phyloP scores from a whole-genome alignment of 2,797 vertebrate species.

The Lagodon rhomboides region DNA sequence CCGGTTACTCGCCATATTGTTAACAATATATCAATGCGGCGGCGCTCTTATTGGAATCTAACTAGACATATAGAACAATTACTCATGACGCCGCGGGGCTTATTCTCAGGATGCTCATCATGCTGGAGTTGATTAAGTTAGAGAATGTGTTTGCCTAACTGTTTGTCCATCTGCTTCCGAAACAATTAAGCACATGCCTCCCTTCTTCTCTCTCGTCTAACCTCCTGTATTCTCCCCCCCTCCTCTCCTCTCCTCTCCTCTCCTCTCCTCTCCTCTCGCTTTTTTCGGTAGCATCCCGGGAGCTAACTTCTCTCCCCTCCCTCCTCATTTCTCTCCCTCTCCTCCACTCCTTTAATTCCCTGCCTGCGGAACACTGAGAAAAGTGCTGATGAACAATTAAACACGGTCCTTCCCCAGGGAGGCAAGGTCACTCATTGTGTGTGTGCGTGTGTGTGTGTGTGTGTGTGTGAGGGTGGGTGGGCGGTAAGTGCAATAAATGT shows the following conservation, averaged over 20 bases:
- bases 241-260: conserved; percentile 23
- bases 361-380: conserved; percentile 70
- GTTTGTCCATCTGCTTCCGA: conserved; percentile 76
- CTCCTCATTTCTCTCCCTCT: conserved; percentile 55
- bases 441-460: conserved; percentile 42
- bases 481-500: conserved; percentile 40
- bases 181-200: conserved; percentile 72
- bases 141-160: conserved; percentile 70
- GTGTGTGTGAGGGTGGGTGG: conserved; percentile 7
- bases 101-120: conserved; percentile 73
- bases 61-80: conserved; percentile 78
- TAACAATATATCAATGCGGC: conserved; percentile 76
- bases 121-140: conserved; percentile 76
- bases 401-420: conserved; percentile 75
- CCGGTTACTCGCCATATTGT: conserved; percentile 78
- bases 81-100: conserved; percentile 55
- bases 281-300: conserved; percentile 42
- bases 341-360: conserved; percentile 70
- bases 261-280: conserved; percentile 17
- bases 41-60: conserved; percentile 72
- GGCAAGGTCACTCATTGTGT: conserved; percentile 71
- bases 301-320: conserved; percentile 62
- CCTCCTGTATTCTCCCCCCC: background rate
- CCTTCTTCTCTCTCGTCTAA: conserved; percentile 10
- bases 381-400: conserved; percentile 85